Conservation (phyloP, 2,888 invertebrate genomes). For the Eucera pruinosa region DNA sequence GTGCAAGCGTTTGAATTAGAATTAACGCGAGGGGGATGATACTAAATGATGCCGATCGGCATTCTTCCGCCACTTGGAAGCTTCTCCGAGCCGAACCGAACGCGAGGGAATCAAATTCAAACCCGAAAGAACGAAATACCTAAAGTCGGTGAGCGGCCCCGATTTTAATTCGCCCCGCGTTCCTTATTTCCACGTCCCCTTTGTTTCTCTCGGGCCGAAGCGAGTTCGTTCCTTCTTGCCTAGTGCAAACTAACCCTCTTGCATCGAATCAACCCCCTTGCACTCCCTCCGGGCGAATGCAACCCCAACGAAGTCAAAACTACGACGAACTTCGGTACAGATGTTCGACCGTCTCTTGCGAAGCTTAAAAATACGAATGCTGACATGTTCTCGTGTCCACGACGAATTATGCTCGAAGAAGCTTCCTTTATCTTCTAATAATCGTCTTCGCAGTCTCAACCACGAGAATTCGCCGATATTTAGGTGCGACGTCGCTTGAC, state of each 20-base stretch:
- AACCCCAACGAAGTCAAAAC: constrained; percentile 55
- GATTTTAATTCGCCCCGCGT: constrained; percentile 50
- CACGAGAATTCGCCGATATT: too few species aligned
- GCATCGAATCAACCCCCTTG: constrained; percentile 32
- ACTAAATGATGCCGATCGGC: neutral
- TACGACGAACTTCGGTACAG: constrained; percentile 60
- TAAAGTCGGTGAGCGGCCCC: constrained; percentile 25
- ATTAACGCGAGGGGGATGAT: constrained; percentile 24
- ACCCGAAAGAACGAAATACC: constrained; percentile 29
- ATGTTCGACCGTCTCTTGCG: constrained; percentile 30
- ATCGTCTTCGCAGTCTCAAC: too few species aligned
- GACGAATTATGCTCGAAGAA: too few species aligned
- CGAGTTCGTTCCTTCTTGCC: constrained; percentile 20
- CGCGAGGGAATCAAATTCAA: neutral
- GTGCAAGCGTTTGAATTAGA: constrained; percentile 27
- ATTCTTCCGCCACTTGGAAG: neutral
- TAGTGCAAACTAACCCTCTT: constrained; percentile 39
- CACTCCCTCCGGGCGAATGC: constrained; percentile 15
- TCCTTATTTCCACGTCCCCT: neutral
- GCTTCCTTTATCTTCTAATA: too few species aligned
- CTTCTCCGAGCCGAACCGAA: neutral
- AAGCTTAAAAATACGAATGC: constrained; percentile 41
- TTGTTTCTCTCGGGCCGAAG: neutral
- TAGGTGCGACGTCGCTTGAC: too few species aligned
- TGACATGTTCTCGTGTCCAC: too few species aligned